Evolutionary conservation across 2,797 vertebrate species (phyloP).

Genomic region (Fratercula arctica): DNA sequence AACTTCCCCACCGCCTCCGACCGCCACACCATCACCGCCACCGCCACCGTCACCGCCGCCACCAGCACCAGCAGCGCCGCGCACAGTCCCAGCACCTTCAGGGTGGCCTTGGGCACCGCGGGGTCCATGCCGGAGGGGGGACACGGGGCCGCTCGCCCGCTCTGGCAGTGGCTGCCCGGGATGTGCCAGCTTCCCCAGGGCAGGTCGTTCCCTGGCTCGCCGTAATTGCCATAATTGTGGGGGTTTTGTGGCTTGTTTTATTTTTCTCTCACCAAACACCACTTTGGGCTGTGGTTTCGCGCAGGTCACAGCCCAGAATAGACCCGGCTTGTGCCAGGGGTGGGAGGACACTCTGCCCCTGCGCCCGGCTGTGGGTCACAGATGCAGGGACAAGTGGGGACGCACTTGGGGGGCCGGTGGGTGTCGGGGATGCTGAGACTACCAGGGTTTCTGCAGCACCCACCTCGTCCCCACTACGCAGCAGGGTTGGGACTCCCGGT

Average conservation of each 20-base stretch:
- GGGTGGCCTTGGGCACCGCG: slow-evolving; percentile 1
- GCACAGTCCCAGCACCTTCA: slow-evolving; percentile 35
- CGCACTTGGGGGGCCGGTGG: accelerated
- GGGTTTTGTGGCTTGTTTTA: background rate
- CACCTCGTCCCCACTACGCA: accelerated
- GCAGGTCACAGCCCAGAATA: background rate
- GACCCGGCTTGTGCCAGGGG: background rate
- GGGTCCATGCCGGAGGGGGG: slow-evolving; percentile 2
- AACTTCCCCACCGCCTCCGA: background rate
- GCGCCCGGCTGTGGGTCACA: accelerated
- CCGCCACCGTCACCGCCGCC: slow-evolving; percentile 19
- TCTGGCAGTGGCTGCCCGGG: background rate
- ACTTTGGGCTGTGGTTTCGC: background rate
- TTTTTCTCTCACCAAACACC: background rate
- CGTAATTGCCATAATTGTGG: background rate
- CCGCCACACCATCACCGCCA: slow-evolving; percentile 19
- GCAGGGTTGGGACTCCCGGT: accelerated
- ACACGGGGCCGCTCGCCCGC: accelerated
- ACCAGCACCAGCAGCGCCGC: slow-evolving; percentile 38
- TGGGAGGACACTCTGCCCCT: background rate
- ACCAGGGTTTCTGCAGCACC: background rate
- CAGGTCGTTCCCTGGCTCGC: background rate
- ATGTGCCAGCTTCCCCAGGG: background rate
- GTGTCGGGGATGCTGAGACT: background rate
- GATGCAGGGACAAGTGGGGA: accelerated